Evolutionary conservation across 2,797 vertebrate genomes (phyloP).

Genomic region (Micropoecilia bifurca): DNA sequence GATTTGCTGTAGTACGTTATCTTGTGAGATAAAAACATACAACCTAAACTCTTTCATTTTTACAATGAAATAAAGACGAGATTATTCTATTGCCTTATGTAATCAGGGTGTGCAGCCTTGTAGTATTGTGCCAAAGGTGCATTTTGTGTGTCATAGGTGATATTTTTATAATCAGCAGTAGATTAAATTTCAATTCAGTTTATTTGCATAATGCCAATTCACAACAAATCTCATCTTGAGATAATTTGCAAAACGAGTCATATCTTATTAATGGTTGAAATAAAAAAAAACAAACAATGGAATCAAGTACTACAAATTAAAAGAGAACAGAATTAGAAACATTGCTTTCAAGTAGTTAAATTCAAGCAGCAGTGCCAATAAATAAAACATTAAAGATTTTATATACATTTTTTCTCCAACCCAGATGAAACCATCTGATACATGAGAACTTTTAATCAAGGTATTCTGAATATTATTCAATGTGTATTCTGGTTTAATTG

Average conservation of each 20-base stretch:
- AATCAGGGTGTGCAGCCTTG: not conserved
- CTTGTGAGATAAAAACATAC: not conserved
- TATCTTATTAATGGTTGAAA: not conserved
- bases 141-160: too few species aligned
- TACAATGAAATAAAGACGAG: not conserved
- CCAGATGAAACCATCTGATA: not conserved
- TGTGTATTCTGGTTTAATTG: not conserved
- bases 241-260: not conserved
- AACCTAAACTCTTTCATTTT: not conserved
- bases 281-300: not conserved
- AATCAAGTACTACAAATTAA: not conserved
- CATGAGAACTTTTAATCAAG: not conserved
- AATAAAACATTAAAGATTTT: not conserved
- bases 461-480: not conserved
- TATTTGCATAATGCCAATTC: not conserved
- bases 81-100: not conserved
- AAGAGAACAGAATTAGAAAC: not conserved
- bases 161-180: not conserved
- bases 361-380: not conserved
- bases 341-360: not conserved
- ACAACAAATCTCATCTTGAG: not conserved
- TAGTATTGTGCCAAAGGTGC: not conserved
- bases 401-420: not conserved
- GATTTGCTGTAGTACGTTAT: not conserved
- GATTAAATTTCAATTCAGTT: not conserved